Base-by-base conservation (phyloP, 2,888 invertebrate species). In the Gastracanthus pulcherrimus region DNA sequence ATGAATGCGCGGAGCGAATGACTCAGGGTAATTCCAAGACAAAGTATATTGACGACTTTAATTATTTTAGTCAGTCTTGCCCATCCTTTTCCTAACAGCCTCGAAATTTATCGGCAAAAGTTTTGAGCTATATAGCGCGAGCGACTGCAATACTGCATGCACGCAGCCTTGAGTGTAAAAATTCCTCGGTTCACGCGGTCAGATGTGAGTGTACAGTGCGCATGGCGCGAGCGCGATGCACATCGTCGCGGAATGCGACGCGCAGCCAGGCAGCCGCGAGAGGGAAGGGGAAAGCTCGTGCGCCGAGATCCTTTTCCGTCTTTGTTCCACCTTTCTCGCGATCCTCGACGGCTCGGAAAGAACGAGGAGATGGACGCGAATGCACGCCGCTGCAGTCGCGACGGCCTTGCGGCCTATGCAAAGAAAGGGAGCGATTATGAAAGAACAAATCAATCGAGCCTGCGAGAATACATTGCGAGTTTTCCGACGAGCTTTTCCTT, bases 391-490 rank as follows among this genome's bases (percentile, higher is more conserved):
- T n/a, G n/a, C n/a, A n/a, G n/a, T n/a, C n/a, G n/a, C n/a, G n/a
- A n/a, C n/a, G n/a, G n/a, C n/a, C n/a, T n/a, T n/a, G n/a, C n/a
- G n/a, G n/a, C n/a, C n/a, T n/a, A 31, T 36, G 48, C 71, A 64
- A 67, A 66, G 81, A 74, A 70, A 82, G 67, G 69, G 80, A 80
- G 70, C 82, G 82, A 82, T 82, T 82, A 82, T 74, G 82, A 82
- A 82, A 82, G 76, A 80, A 80, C 80, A 74, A 82, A 82, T 82
- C 82, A 82, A 80, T 82, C 76, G 82, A 79, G 71, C 75, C 78
- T 60, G 36, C 48, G 71, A 26, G 36, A 45, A n/a, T n/a, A 41
- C 64, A 26, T 45, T 34, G 51, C 31, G n/a, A 41, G 60, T 81
- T 82, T 74, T 67, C 75, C 23, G 11, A 45, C 26, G 2, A 4